Base-by-base conservation (phyloP, 2,797 vertebrate genomes). In the Sitta carolinensis region DNA sequence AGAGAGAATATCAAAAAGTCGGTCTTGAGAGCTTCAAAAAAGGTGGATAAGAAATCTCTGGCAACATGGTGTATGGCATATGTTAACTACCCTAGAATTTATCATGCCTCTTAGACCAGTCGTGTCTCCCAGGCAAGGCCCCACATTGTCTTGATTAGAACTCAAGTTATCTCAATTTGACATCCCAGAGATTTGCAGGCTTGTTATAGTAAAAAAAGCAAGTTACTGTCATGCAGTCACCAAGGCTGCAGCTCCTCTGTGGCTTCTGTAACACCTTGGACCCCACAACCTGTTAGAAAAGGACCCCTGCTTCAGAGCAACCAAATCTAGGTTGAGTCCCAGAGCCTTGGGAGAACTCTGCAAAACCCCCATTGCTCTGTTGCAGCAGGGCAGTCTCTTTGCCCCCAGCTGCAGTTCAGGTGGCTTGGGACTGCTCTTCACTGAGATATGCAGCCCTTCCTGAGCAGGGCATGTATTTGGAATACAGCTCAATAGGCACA, bases 401-500 rank as follows among this genome's bases (percentile, higher is more conserved):
- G 34, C 7, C 50, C 17, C 11, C 0, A 0, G 12, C 34, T 84
- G 80, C 48, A 64, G 26, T 47, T 75, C 4, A 42, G 26, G 62
- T 40, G 55, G 8, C 48, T 70, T 72, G 34, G 51, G 74, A 50
- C 30, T 79, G 32, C 50, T 67, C 50, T 47, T 80, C 52, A 12
- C 12, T 11, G 78, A 67, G 59, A 58, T 8, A 14, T 3, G 19
- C 86, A 93, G 74, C 32, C 61, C 36, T 40, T 74, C 50, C 50
- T 77, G 50, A 11, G 45, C 6, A 86, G 29, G 51, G 36, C 21
- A 50, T 12, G 13, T 42, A 43, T 42, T 34, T 38, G 43, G 34
- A 50, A 38, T 30, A 10, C n/a, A 87, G 45, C 36, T 67, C 63
- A 64, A 19, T 0, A 69, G 42, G 48, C 3, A 2, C 0, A 0